Conservation (phyloP, 2,888 invertebrate species). For the Pachliopta kotzebuea region DNA sequence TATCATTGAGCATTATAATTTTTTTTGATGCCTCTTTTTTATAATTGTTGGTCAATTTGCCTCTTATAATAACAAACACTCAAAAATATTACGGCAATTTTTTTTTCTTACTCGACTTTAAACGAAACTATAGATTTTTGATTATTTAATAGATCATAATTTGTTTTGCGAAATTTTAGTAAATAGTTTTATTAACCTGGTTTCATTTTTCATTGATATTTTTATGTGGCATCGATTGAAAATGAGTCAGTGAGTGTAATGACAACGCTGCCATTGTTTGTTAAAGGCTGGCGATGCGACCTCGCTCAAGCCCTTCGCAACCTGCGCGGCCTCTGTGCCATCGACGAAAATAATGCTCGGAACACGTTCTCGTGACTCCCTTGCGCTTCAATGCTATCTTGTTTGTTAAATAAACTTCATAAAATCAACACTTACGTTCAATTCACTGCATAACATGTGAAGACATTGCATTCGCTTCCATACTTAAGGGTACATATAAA, state of each 20-base stretch:
- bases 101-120: not conserved
- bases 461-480: not conserved
- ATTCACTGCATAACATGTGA: too few species aligned
- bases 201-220: slow-evolving; percentile 14
- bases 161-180: slow-evolving; percentile 1
- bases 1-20: too few species aligned
- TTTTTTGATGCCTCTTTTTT: too few species aligned
- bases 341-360: slow-evolving; percentile 56
- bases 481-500: too few species aligned
- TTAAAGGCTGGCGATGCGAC: slow-evolving; percentile 45
- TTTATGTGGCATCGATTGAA: slow-evolving; percentile 14
- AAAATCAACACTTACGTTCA: not conserved
- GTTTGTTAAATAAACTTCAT: slow-evolving; percentile 24
- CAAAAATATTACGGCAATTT: too few species aligned
- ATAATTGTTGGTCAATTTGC: too few species aligned
- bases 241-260: slow-evolving; percentile 25
- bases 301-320: slow-evolving; percentile 71
- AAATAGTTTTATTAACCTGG: slow-evolving; percentile 2
- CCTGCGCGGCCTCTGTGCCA: slow-evolving; percentile 68
- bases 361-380: slow-evolving; percentile 50
- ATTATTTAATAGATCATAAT: not conserved
- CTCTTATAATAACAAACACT: too few species aligned
- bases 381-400: slow-evolving; percentile 37
- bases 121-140: not conserved
- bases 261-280: slow-evolving; percentile 31